Base-by-base conservation (phyloP, 2,113 vertebrate genomes). In the Parus major region DNA sequence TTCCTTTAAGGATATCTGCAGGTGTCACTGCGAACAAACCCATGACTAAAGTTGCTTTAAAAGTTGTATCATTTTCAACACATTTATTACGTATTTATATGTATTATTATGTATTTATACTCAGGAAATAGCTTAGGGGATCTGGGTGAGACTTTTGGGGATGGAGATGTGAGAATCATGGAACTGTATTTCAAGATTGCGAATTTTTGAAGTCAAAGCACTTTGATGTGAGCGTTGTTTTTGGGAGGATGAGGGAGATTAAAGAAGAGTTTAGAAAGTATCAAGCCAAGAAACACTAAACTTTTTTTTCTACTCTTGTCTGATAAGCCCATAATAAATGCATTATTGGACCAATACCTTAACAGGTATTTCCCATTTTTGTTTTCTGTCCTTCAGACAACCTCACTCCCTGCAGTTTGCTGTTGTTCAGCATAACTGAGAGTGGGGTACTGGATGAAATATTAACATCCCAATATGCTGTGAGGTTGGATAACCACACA, bases 401-500 rank as follows among this genome's bases (percentile, higher is more conserved):
- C 49, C 10, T 2, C 28, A 55, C 11, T 81, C 56, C 22, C 18
- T 11, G 49, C 2, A 64, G 36, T 64, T 44, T 63, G 44, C 29
- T 46, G 39, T 5, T 52, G 22, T 61, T 56, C 86, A 59, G 0
- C 53, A 29, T 7, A 61, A 88, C 39, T 31, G 78, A 76, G 39
- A 86, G 82, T 46, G 80, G 92, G 89, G 81, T 39, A 23, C 69
- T 79, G 92, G 61, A 53, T 59, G 76, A 84, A 68, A 22, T 59
- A 64, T 93, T 77, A 88, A 70, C 86, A 95, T 81, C 65, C 59
- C 49, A 71, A 47, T 33, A 8, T 4, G 33, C 52, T 50, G 52
- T 47, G 29, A 95, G 92, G 57, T 80, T 96, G 64, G 96, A 89
- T 91, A 95, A 93, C 64, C 70, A 59, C 81, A 70, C 2, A 22